Evolutionary conservation across 1,140 invertebrate species (phyloP).

Genomic region (Lepidostoma basale): DNA sequence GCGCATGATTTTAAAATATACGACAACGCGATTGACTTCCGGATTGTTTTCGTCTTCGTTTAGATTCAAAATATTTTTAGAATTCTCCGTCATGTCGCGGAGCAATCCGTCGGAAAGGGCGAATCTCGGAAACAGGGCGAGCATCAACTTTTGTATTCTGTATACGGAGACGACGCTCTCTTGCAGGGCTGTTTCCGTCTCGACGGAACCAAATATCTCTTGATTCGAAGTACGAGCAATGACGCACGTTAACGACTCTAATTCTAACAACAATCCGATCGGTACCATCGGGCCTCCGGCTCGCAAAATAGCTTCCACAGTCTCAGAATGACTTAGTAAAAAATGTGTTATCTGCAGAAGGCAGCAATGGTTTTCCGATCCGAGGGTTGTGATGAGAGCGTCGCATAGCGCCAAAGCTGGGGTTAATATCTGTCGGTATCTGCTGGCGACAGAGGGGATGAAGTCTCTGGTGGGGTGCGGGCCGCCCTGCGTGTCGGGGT

Average conservation of each 20-base stretch:
- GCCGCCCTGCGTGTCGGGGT: constrained; percentile 49
- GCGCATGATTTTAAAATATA: constrained; percentile 65
- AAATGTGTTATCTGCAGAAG: constrained; percentile 80
- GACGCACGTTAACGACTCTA: constrained; percentile 77
- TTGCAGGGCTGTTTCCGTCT: constrained; percentile 53
- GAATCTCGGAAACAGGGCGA: constrained; percentile 74
- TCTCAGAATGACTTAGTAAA: constrained; percentile 79
- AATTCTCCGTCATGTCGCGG: constrained; percentile 36
- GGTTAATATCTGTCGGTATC: constrained; percentile 82
- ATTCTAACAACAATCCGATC: constrained; percentile 69
- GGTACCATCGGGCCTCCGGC: constrained; percentile 70
- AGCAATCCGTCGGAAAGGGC: constrained; percentile 52
- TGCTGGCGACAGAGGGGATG: constrained; percentile 48
- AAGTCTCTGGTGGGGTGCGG: constrained; percentile 49
- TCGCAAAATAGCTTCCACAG: constrained; percentile 75
- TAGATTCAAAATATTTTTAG: constrained; percentile 37
- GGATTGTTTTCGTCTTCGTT: constrained; percentile 17
- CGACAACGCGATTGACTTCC: constrained; percentile 28
- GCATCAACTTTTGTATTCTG: constrained; percentile 71
- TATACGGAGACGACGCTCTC: constrained; percentile 61
- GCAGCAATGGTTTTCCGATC: constrained; percentile 80
- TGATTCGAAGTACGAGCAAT: constrained; percentile 75
- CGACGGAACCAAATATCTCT: constrained; percentile 49
- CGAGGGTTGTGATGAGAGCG: constrained; percentile 79
- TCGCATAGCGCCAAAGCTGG: constrained; percentile 81